phyloP scores from a whole-genome alignment of 2,888 invertebrate genomes.

The Drosophila macrothrix region DNA sequence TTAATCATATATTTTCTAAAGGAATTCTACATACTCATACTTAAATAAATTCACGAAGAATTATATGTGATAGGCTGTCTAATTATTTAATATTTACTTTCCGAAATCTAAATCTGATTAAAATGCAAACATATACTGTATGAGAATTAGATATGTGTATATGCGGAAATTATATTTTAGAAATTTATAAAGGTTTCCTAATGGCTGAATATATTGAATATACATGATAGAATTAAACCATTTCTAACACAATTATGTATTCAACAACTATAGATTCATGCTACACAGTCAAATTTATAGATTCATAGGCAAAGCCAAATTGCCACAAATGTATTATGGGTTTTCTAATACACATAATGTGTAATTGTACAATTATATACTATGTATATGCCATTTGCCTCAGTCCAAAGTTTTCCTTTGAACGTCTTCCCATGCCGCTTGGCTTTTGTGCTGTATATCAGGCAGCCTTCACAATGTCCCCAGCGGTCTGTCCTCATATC shows the following conservation, averaged over 20 bases:
- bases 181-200: neutral
- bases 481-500: constrained; percentile 54
- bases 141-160: neutral
- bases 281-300: neutral
- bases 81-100: neutral
- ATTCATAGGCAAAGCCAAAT: constrained; percentile 9
- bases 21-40: neutral
- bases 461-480: constrained; percentile 44
- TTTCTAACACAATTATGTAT: neutral
- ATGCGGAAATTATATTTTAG: neutral
- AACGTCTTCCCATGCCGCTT: constrained; percentile 47
- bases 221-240: constrained; percentile 1
- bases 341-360: constrained; percentile 1
- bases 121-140: neutral
- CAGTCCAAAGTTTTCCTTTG: constrained; percentile 25
- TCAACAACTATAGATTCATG: constrained; percentile 15
- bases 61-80: neutral
- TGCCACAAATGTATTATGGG: constrained; percentile 15
- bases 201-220: neutral
- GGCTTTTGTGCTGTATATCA: constrained; percentile 46
- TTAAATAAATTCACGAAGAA: neutral
- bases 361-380: neutral
- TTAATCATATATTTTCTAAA: neutral
- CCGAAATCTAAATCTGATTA: neutral
- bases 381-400: constrained; percentile 1